A percentile compares a stretch with the other conserved stretches of the same genome.
These are phyloP conservation scores for Galerucella pusilla DNA, from an alignment of 2,888 invertebrate genomes.

Conservation along the genomic window DNA sequence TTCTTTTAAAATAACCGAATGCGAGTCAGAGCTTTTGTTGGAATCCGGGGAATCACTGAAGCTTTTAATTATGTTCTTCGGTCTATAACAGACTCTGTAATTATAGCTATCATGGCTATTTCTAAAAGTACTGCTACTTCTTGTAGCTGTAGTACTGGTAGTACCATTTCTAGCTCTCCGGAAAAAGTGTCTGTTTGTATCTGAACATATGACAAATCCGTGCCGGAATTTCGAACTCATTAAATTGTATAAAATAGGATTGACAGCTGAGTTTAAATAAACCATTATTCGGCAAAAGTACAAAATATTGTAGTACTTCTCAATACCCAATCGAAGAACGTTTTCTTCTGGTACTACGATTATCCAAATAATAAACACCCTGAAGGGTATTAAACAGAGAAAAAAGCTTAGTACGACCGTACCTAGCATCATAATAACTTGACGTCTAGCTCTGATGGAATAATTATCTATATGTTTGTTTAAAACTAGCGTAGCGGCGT, in stretches of 20 bases:
- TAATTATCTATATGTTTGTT: slow-evolving; percentile 79
- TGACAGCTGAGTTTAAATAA: slow-evolving; percentile 89
- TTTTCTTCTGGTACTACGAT: slow-evolving; percentile 79
- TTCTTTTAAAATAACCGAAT: slow-evolving; percentile 43
- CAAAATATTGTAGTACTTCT: slow-evolving; percentile 83
- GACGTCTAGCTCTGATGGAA: slow-evolving; percentile 78
- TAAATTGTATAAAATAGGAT: slow-evolving; percentile 91
- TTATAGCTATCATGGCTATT: slow-evolving; percentile 60
- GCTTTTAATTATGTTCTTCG: slow-evolving; percentile 58
- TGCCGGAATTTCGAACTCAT: slow-evolving; percentile 92
- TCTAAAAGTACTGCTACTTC: slow-evolving; percentile 60
- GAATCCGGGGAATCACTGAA: slow-evolving; percentile 66
- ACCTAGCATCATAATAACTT: slow-evolving; percentile 88
- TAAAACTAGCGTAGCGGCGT: slow-evolving; percentile 67
- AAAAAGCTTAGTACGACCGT: slow-evolving; percentile 91
- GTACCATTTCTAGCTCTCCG: slow-evolving; percentile 67
- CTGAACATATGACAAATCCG: slow-evolving; percentile 78
- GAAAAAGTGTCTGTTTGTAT: slow-evolving; percentile 67
- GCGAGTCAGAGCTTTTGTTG: slow-evolving; percentile 68
- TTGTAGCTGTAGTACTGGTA: slow-evolving; percentile 68
- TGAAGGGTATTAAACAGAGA: slow-evolving; percentile 87
- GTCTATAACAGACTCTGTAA: slow-evolving; percentile 58
- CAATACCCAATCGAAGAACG: slow-evolving; percentile 76
- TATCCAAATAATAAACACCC: slow-evolving; percentile 85
- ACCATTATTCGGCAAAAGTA: slow-evolving; percentile 89